These are phyloP conservation scores for Muscicapa adusta DNA, from an alignment of 2,113 vertebrate genomes.

Conservation along the genomic window DNA sequence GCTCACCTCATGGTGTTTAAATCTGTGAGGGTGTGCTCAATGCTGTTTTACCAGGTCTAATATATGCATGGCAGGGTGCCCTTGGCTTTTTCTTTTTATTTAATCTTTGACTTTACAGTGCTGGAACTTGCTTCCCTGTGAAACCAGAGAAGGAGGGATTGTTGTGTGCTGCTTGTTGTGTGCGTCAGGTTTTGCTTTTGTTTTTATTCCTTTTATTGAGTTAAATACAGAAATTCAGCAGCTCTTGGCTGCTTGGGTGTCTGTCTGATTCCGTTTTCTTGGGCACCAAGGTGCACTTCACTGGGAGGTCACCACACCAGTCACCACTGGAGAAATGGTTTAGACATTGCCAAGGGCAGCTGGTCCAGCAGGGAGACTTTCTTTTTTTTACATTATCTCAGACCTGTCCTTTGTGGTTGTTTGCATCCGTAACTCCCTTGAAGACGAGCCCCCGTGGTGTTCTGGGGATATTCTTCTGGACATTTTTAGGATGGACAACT, in stretches of 20 bases:
- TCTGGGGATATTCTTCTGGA: background rate
- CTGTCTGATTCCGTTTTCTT: background rate
- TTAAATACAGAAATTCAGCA: background rate
- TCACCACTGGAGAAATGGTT: background rate
- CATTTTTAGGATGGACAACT: background rate
- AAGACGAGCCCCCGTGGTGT: background rate
- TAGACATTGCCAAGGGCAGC: background rate
- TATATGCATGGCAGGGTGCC: background rate
- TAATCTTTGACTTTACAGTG: conserved; percentile 15
- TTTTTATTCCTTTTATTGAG: background rate
- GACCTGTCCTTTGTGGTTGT: background rate
- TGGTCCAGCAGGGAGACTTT: background rate
- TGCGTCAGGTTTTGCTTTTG: background rate
- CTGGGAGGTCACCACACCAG: background rate
- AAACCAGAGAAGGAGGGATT: background rate
- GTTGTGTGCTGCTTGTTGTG: background rate
- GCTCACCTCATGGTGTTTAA: background rate
- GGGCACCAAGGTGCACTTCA: background rate
- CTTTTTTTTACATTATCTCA: background rate
- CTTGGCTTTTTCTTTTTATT: conserved; percentile 8
- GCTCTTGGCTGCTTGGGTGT: background rate
- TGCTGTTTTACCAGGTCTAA: background rate
- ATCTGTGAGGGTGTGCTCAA: background rate
- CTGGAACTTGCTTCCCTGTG: conserved; percentile 30
- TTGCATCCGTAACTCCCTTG: background rate